phyloP scores from a whole-genome alignment of 2,888 invertebrate species.

The Rhagium mordax region DNA sequence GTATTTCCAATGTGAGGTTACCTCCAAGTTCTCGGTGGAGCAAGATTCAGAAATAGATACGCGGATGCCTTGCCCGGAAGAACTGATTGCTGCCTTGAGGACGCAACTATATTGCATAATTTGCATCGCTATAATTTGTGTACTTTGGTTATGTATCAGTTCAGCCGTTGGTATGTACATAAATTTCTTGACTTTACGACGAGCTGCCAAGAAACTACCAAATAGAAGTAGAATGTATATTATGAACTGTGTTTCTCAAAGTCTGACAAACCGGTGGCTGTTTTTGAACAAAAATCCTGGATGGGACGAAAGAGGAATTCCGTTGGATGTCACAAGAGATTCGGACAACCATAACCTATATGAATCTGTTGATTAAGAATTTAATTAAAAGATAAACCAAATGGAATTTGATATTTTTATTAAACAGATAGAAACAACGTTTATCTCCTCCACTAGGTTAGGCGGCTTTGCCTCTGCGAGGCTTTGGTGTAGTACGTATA shows the following conservation, averaged over 20 bases:
- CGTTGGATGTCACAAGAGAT: not conserved
- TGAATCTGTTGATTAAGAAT: not conserved
- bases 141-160: not conserved
- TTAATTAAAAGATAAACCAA: no score
- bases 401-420: no score
- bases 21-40: no score
- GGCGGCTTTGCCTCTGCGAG: no score
- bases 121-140: not conserved
- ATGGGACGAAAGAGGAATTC: not conserved
- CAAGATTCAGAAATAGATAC: no score
- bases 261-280: not conserved
- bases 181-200: not conserved
- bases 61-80: no score
- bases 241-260: not conserved
- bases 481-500: no score
- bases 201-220: not conserved
- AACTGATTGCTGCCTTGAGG: not conserved
- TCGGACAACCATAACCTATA: not conserved
- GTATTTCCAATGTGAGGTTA: no score
- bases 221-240: not conserved
- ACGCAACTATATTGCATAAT: not conserved
- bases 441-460: no score
- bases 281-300: not conserved
- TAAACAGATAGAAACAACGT: no score
- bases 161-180: not conserved